A percentile compares a stretch with the other conserved stretches of the same genome.
Conservation (phyloP, 2,113 vertebrate species). For the Neomonachus schauinslandi region DNA sequence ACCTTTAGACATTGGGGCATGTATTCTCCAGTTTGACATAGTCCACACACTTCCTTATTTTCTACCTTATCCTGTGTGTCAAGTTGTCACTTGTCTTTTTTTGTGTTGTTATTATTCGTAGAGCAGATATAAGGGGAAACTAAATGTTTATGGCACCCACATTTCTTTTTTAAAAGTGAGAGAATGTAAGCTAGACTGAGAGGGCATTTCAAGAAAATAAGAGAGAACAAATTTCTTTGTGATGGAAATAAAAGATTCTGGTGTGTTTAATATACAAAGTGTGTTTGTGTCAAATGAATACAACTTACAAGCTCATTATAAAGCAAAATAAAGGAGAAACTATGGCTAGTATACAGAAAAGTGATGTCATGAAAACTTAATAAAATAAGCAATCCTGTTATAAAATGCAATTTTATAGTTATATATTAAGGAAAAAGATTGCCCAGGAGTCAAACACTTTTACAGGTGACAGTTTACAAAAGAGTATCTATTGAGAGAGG, state of each 20-base stretch:
- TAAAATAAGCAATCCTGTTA: background rate
- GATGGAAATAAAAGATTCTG: background rate
- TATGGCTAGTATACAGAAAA: background rate
- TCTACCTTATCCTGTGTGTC: background rate
- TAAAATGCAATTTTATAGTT: background rate
- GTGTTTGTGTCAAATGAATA: background rate
- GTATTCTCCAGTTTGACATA: background rate
- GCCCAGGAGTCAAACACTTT: background rate
- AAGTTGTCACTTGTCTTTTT: background rate
- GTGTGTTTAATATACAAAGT: background rate
- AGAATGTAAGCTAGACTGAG: background rate
- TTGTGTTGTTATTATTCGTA: background rate
- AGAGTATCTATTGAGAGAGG: background rate
- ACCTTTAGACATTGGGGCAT: background rate
- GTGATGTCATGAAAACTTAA: background rate
- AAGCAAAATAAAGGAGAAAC: background rate
- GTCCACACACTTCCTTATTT: background rate
- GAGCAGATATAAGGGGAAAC: background rate
- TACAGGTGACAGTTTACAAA: background rate
- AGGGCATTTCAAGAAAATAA: background rate
- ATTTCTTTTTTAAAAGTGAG: background rate
- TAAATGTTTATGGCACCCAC: background rate
- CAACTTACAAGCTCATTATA: background rate
- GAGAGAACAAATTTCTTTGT: background rate
- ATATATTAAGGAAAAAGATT: background rate